phyloP scores from a whole-genome alignment of 2,113 vertebrate genomes.

The Talpa occidentalis region DNA sequence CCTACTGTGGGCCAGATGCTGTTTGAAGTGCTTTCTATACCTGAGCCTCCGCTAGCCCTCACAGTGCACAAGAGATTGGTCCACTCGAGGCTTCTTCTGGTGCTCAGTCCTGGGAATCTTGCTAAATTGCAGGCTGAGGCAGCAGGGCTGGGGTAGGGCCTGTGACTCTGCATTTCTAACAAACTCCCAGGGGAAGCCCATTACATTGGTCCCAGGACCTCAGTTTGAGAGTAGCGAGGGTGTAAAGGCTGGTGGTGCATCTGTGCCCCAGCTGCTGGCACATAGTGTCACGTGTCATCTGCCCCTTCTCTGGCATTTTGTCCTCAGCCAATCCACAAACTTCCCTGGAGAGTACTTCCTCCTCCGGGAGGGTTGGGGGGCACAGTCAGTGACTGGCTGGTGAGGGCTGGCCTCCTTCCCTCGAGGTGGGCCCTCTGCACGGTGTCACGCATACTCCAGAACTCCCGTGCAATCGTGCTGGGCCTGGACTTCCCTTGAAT shows the following conservation, averaged over 20 bases:
- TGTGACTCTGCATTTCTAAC: background rate
- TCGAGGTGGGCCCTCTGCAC: no score
- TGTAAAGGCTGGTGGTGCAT: background rate
- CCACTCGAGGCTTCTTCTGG: background rate
- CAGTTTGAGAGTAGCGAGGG: background rate
- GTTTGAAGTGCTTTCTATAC: no score
- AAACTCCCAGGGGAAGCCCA: background rate
- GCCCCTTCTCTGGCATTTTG: background rate
- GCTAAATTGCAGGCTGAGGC: background rate
- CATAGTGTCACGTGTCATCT: no score
- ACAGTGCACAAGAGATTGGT: fast-evolving
- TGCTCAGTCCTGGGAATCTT: background rate
- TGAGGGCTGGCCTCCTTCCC: background rate
- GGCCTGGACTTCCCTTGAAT: background rate
- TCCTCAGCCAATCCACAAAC: background rate
- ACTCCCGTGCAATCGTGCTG: background rate
- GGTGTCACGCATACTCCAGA: background rate
- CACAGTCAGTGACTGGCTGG: background rate
- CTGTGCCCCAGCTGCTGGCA: background rate
- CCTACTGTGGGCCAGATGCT: fast-evolving
- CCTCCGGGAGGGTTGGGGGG: background rate
- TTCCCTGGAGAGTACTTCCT: background rate
- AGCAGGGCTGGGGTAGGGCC: background rate
- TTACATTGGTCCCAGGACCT: background rate
- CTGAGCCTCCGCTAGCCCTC: background rate